Percentiles rank a stretch among this genome's conserved stretches.
Evolutionary conservation across 2,797 vertebrate species (phyloP).

Genomic region (Limnodromus scolopaceus): DNA sequence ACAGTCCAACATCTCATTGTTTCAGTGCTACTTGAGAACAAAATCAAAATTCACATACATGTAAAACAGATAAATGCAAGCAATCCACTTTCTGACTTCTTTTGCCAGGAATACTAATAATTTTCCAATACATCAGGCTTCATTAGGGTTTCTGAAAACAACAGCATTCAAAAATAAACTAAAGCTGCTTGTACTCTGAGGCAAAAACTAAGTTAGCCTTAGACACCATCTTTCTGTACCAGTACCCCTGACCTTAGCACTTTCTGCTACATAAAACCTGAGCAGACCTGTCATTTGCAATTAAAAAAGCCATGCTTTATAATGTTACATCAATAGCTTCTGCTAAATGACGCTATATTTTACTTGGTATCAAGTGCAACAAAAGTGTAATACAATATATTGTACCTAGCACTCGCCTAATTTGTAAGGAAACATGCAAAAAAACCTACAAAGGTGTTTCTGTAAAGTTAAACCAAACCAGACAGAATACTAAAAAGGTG

Average conservation of each 20-base stretch:
- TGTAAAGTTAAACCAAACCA: conserved; percentile 51
- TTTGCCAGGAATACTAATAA: background rate
- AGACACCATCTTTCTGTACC: background rate
- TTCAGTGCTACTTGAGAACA: background rate
- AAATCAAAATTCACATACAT: background rate
- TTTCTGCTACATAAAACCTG: conserved; percentile 10
- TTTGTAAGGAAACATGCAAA: conserved; percentile 30
- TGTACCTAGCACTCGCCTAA: conserved; percentile 44
- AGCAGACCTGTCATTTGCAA: background rate
- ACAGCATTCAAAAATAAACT: background rate
- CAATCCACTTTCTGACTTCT: background rate
- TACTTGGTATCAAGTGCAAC: conserved; percentile 61
- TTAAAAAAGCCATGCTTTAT: conserved; percentile 45
- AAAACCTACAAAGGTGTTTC: conserved; percentile 49
- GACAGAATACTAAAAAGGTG: background rate
- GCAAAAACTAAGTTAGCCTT: conserved; percentile 5
- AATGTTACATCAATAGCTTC: conserved; percentile 55
- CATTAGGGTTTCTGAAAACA: background rate
- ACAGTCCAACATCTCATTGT: background rate
- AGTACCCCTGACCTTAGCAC: conserved; percentile 46
- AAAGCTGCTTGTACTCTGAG: conserved; percentile 34
- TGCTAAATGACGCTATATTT: conserved; percentile 31
- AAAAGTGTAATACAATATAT: conserved; percentile 54
- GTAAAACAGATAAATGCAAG: background rate
- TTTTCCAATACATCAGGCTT: background rate